These are phyloP conservation scores for Equus przewalskii DNA, from an alignment of 2,113 vertebrate species.

Conservation along the genomic window DNA sequence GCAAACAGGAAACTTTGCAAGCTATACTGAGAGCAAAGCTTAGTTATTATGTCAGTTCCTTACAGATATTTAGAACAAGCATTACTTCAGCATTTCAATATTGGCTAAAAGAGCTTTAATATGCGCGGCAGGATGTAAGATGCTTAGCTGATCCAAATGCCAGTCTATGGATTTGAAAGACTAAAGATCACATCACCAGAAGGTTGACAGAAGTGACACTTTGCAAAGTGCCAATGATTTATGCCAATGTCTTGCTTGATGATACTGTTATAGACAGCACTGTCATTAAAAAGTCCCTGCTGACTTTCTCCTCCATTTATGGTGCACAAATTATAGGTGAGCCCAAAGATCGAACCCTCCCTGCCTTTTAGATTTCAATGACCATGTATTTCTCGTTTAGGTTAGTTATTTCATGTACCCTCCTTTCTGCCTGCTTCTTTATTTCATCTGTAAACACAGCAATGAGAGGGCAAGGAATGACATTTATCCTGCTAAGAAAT, in stretches of 20 bases:
- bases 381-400: slow-evolving; percentile 86
- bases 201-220: slow-evolving; percentile 97
- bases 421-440: slow-evolving; percentile 73
- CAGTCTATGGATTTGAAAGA: slow-evolving; percentile 99
- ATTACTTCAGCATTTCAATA: slow-evolving; percentile 91
- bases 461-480: slow-evolving; percentile 21
- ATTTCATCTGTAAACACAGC: slow-evolving; percentile 48
- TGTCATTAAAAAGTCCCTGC: slow-evolving; percentile 96
- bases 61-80: slow-evolving; percentile 90
- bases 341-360: slow-evolving; percentile 90
- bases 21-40: slow-evolving; percentile 80
- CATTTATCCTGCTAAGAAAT: slow-evolving; percentile 51
- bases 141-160: slow-evolving; percentile 98
- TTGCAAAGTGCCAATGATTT: slow-evolving; percentile 96
- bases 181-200: slow-evolving; percentile 99
- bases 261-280: slow-evolving; percentile 97
- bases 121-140: slow-evolving; percentile 93
- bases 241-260: slow-evolving; percentile 96
- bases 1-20: slow-evolving; percentile 76
- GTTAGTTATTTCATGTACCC: slow-evolving; percentile 58
- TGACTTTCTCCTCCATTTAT: slow-evolving; percentile 90
- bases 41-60: slow-evolving; percentile 90
- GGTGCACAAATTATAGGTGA: slow-evolving; percentile 97
- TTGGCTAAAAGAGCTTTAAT: slow-evolving; percentile 93
- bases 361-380: slow-evolving; percentile 90